Base-by-base conservation (phyloP, 2,888 invertebrate genomes). In the Leptothorax acervorum region DNA sequence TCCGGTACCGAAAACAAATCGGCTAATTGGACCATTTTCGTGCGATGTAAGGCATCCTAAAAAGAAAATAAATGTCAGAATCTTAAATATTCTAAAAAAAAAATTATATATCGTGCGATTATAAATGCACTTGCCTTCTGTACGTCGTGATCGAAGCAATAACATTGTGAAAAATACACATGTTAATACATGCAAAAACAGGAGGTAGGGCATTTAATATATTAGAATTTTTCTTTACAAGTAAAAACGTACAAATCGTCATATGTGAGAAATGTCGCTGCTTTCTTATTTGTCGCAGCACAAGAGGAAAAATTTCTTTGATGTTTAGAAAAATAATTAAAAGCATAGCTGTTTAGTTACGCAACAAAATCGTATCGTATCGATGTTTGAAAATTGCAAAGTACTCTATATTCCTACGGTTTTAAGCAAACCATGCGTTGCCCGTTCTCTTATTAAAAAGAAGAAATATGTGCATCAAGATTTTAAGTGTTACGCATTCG, bases 1-100 rank as follows among this genome's bases (percentile, higher is more conserved):
- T 99, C 99, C 45, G 99, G 99, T 65, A 99, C 97, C 9, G 99
- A 99, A 95, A 99, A 99, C 79, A 99, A 95, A 95, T 99, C 99
- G 6, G 99, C 99, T 91, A 99, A 95, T 94, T 99, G 99, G 28
- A 98, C 97, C 99, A 99, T 99, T 95, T 96, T 96, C 35, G 95
- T 93, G 35, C 94, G 92, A 28, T 92, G 93, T 15, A 93, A 83
- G 55, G 91, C 92, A 83, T 94, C 93, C 94, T 94, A 89, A 87
- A 9, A 45, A 78, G 39, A 73, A 73, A 62, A 65, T 45, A 62
- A 48, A 35, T 51, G 8, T 39, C 18, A 48, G 6, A 39, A 11
- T 8, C 11, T 42, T 42, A 3, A 68, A 68, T 66, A 28, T 68
- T 31, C 0, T 48, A 0, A 53, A 55, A 12, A 12, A 42, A 9